Evolutionary conservation across 2,113 vertebrate genomes (phyloP).

Genomic region (Vicugna pacos): DNA sequence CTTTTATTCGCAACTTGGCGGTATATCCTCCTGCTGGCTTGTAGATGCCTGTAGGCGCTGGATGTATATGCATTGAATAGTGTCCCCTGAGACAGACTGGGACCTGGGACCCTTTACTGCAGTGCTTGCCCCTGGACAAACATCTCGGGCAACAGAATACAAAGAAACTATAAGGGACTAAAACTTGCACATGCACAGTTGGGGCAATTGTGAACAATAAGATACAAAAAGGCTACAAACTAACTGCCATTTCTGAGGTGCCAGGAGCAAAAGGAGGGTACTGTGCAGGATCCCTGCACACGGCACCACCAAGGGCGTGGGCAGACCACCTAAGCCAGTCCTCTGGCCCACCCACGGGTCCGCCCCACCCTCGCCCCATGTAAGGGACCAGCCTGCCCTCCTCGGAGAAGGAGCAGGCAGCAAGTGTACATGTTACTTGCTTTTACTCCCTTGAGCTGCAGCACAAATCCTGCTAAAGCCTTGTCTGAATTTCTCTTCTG

Average conservation of each 20-base stretch:
- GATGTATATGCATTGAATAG: too few relatives aligned
- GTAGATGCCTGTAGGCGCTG: too few relatives aligned
- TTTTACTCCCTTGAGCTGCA: background rate
- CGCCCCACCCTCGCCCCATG: background rate
- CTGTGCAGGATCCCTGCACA: background rate
- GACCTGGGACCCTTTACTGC: background rate
- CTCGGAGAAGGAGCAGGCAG: too few relatives aligned
- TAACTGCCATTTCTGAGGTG: background rate
- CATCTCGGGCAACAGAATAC: background rate
- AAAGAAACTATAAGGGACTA: background rate
- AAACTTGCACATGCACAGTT: background rate
- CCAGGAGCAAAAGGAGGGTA: background rate
- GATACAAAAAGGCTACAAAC: background rate
- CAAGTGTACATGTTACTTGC: too few relatives aligned
- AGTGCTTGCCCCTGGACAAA: background rate
- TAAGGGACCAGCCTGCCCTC: background rate
- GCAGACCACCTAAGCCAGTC: background rate
- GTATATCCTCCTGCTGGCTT: background rate
- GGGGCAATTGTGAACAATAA: background rate
- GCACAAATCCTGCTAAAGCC: background rate
- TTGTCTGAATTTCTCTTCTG: background rate
- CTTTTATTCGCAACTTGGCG: background rate
- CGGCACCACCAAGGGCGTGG: background rate
- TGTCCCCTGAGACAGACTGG: background rate
- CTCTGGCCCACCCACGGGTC: too few relatives aligned